Base-by-base conservation (phyloP, 2,797 vertebrate genomes). In the Rhabdophis nuchalis region DNA sequence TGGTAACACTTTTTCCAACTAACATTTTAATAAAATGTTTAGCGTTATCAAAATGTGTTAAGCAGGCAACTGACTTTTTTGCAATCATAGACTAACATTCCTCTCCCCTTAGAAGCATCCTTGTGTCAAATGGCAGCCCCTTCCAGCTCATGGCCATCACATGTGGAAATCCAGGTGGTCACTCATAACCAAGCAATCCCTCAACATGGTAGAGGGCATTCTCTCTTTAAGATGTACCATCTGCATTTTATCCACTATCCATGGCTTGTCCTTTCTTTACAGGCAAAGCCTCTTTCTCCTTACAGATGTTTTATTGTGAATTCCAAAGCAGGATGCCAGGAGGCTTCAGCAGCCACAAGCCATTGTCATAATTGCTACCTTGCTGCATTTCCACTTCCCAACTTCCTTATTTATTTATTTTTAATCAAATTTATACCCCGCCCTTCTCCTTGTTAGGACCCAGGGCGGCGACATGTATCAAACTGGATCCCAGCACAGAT, bases 381-480 rank as follows among this genome's bases (percentile, higher is more conserved):
- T 89, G 88, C 4, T 14, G 93, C 52, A 87, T 2, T 7, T 87
- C 86, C 64, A 54, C 82, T 93, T 93, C 29, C 86, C 41, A 88
- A 93, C 12, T 91, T 89, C 25, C 56, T 93, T 93, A 64, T 41
- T 91, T 89, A n/a, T n/a, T n/a, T n/a, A n/a, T n/a, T n/a, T n/a
- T n/a, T n/a, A n/a, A n/a, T n/a, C n/a, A n/a, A n/a, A n/a, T n/a
- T n/a, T n/a, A n/a, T n/a, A n/a, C n/a, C n/a, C n/a, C n/a, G n/a
- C n/a, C n/a, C n/a, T n/a, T n/a, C n/a, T n/a, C n/a, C n/a, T n/a
- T n/a, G n/a, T n/a, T n/a, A n/a, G n/a, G n/a, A n/a, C n/a, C n/a
- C n/a, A n/a, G n/a, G n/a, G n/a, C n/a, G n/a, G n/a, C n/a, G 0
- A 68, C 92, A 50, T 91, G 86, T 94, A 92, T 88, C 93, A 96